Base-by-base conservation (phyloP, 2,113 vertebrate genomes). In the Meleagris gallopavo region DNA sequence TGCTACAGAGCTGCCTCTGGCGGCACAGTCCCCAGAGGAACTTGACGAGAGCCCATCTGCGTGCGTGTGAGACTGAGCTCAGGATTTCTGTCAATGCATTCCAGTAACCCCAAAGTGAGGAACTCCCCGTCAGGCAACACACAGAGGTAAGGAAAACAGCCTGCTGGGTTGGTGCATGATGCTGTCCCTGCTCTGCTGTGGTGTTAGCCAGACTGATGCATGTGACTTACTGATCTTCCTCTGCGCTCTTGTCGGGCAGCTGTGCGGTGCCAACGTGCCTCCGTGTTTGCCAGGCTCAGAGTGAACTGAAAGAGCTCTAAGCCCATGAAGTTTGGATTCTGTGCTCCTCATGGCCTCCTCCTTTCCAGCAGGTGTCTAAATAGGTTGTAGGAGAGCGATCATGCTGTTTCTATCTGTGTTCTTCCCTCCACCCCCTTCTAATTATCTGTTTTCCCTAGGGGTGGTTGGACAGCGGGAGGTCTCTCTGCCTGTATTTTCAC, bases 31-130 rank as follows among this genome's bases (percentile, higher is more conserved):
- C 96, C 95, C 97, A 98, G 98, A 97, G 97, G 97, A 98, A 97
- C 98, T 98, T 98, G 98, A 96, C 91, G 92, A 97, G 97, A 98
- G 97, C 97, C 97, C 94, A 95, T 97, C 98, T 94, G 97, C 95
- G 55, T 97, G 95, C n/a, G 97, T 97, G 94, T 95, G 95, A 94
- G 97, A 97, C 97, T 95, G 92, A 97, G 98, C 97, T 98, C 98
- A 98, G 98, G 98, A 98, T 98, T 98, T 97, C 98, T 98, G 98
- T 98, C 98, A 99, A 99, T 99, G 98, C 98, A 99, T 99, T 98
- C 98, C 98, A 99, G 98, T 97, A 99, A 98, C 97, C 98, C 98
- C 97, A 99, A 99, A 98, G 98, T 99, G 98, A 98, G 98, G 98
- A 99, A 98, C 98, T 99, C 98, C 97, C 98, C 98, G 2, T 98